A percentile compares a stretch with the other conserved stretches of the same genome.
Evolutionary conservation across 2,113 vertebrate genomes (phyloP).

Genomic region (Jacana jacana): DNA sequence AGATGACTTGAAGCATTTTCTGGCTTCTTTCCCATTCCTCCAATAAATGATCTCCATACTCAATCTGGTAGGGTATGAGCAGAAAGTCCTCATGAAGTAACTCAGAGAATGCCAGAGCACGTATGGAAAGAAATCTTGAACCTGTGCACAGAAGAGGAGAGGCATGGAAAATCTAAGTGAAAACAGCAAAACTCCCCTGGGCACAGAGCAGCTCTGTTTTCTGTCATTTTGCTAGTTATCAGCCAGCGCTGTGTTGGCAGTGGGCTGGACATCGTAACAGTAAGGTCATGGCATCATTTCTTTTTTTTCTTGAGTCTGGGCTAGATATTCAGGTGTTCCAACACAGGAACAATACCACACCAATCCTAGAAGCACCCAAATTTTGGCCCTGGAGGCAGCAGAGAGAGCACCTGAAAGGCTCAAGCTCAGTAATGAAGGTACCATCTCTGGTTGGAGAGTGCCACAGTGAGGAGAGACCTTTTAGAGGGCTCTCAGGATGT

Average conservation of each 20-base stretch:
- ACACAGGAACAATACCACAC: neutral
- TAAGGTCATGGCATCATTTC: neutral
- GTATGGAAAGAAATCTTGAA: neutral
- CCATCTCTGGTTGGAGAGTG: neutral
- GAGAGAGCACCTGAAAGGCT: neutral
- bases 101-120: fast-evolving
- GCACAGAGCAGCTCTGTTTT: neutral
- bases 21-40: neutral
- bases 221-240: neutral
- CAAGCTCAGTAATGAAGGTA: neutral
- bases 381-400: neutral
- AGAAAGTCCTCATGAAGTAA: neutral
- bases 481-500: neutral
- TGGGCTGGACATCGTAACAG: neutral
- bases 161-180: neutral
- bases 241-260: neutral
- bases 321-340: neutral
- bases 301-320: neutral
- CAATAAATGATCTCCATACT: neutral
- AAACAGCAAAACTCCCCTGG: neutral
- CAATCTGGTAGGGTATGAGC: fast-evolving
- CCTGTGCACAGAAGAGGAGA: neutral
- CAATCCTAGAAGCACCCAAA: neutral
- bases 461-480: neutral
- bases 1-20: neutral